Conservation (phyloP, 2,113 vertebrate genomes). For the Rhinopomastus cyanomelas region DNA sequence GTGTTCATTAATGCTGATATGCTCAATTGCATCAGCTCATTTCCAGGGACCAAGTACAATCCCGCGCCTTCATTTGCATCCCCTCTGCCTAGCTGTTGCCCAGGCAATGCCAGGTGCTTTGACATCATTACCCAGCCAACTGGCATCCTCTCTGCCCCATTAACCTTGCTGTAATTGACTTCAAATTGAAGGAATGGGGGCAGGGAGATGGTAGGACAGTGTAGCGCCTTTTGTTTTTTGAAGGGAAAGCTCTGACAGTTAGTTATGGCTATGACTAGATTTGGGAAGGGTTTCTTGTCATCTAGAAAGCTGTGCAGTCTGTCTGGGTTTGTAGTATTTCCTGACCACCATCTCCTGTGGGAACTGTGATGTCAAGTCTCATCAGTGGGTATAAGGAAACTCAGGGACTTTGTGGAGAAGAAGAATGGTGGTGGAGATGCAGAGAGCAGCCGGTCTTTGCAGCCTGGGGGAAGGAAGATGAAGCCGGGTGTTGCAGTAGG, state of each 20-base stretch:
- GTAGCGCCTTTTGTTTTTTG: not conserved
- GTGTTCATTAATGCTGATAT: constrained; percentile 27
- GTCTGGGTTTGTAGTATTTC: not conserved
- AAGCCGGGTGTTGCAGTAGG: not conserved
- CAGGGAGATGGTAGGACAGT: not conserved
- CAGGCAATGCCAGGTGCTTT: constrained; percentile 65
- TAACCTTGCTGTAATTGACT: constrained; percentile 50
- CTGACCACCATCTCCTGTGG: not conserved
- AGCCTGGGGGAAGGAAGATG: not conserved
- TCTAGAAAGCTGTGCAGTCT: not conserved
- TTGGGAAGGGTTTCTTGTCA: not conserved
- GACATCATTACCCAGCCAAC: constrained; percentile 48
- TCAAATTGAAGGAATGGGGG: not conserved
- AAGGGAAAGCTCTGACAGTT: not conserved
- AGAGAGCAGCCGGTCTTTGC: not conserved
- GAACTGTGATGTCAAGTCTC: not conserved
- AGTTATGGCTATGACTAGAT: not conserved
- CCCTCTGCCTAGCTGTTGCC: constrained; percentile 40
- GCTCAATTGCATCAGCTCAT: constrained; percentile 44
- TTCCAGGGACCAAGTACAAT: constrained; percentile 34
- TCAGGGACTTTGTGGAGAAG: fast-evolving
- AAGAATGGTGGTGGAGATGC: not conserved
- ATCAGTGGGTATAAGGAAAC: not conserved
- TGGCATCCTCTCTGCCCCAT: constrained; percentile 65
- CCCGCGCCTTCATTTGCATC: constrained; percentile 45